phyloP scores from a whole-genome alignment of 2,113 vertebrate species.

The Corapipo altera region DNA sequence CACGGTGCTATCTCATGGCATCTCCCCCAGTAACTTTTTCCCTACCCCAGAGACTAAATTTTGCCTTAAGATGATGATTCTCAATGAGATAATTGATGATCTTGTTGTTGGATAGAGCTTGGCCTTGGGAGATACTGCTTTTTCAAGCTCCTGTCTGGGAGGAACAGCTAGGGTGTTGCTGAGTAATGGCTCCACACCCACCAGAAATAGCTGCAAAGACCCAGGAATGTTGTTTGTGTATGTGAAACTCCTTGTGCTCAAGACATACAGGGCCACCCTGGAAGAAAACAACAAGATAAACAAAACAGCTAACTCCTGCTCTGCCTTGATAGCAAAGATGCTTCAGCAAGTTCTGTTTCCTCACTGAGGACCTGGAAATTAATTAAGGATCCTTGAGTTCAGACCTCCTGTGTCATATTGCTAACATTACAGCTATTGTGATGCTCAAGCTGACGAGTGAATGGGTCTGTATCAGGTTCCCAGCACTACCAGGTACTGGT shows the following conservation, averaged over 20 bases:
- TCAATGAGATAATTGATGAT: not conserved
- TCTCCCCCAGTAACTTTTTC: not conserved
- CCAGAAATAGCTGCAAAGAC: not conserved
- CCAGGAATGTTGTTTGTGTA: not conserved
- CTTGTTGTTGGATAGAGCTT: not conserved
- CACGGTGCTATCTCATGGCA: not conserved
- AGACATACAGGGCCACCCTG: not conserved
- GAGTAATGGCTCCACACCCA: not conserved
- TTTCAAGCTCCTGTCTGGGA: not conserved
- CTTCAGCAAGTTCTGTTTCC: not conserved
- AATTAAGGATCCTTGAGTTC: not conserved
- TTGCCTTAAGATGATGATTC: not conserved
- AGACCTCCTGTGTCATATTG: accelerated
- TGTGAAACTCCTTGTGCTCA: not conserved
- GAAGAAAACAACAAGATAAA: not conserved
- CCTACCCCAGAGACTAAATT: not conserved
- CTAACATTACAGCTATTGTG: accelerated
- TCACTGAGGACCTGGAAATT: not conserved
- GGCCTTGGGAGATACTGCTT: not conserved
- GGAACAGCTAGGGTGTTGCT: accelerated
- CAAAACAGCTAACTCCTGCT: not conserved
- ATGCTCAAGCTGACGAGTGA: not conserved
- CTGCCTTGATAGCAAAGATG: not conserved
- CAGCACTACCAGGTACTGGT: accelerated
- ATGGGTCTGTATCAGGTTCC: accelerated